Percentiles rank a stretch among this genome's conserved stretches.
Evolutionary conservation across 1,140 invertebrate species (phyloP).

Genomic region (Bombus impatiens): DNA sequence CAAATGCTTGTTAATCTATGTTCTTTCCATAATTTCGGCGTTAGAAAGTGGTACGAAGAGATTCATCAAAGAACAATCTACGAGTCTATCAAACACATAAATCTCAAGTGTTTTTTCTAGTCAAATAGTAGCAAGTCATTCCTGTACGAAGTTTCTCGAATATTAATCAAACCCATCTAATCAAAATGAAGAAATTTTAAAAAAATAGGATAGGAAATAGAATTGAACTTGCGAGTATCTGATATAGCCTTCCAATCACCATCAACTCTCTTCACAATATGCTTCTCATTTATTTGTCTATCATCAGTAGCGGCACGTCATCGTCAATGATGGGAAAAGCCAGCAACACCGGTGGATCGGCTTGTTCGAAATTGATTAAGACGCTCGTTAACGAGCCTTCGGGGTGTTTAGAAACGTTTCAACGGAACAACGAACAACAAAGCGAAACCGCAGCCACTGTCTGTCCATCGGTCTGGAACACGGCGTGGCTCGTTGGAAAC

Average conservation of each 20-base stretch:
- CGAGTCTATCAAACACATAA: too few relatives aligned
- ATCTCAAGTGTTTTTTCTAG: too few relatives aligned
- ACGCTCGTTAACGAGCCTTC: slow-evolving; percentile 24
- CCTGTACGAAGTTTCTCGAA: background rate
- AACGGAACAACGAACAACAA: background rate
- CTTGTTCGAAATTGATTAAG: slow-evolving; percentile 33
- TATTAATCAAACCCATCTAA: background rate
- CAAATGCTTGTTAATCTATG: too few relatives aligned
- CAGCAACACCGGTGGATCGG: background rate
- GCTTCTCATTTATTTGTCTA: too few relatives aligned
- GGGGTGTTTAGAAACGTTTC: background rate
- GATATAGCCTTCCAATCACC: too few relatives aligned
- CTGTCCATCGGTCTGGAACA: background rate
- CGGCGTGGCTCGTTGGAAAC: slow-evolving; percentile 27
- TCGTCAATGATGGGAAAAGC: background rate
- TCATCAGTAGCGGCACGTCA: background rate
- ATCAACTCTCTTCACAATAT: too few relatives aligned
- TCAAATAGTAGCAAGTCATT: too few relatives aligned
- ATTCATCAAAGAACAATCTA: too few relatives aligned
- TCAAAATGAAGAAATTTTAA: background rate
- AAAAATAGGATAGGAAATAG: background rate
- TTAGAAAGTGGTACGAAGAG: too few relatives aligned
- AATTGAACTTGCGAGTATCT: background rate
- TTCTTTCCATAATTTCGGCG: too few relatives aligned
- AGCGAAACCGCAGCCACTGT: background rate